Conservation (phyloP, 2,888 invertebrate species). For the Ormyrus pomaceus region DNA sequence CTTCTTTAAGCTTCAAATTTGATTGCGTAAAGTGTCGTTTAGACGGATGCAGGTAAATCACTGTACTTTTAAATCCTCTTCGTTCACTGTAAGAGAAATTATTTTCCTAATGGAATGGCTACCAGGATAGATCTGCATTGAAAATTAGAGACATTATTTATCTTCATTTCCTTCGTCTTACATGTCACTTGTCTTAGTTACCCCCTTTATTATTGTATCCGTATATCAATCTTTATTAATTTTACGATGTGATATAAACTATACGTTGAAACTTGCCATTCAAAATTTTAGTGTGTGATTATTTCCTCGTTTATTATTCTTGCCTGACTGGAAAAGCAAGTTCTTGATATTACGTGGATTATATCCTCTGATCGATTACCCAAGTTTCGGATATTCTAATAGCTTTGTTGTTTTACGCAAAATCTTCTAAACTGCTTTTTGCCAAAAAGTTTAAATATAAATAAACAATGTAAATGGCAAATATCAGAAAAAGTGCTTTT, state of each 20-base stretch:
- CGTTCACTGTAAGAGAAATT: too few species aligned
- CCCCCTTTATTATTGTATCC: constrained; percentile 65
- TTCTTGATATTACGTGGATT: neutral
- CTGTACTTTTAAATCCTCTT: too few species aligned
- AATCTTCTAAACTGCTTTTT: too few species aligned
- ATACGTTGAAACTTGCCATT: constrained; percentile 51
- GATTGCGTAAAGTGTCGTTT: too few species aligned
- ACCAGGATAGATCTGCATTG: neutral
- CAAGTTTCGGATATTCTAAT: neutral
- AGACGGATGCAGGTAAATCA: too few species aligned
- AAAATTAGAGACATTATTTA: constrained; percentile 58
- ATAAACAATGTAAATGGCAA: too few species aligned
- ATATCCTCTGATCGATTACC: constrained; percentile 2
- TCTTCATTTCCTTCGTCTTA: constrained; percentile 67
- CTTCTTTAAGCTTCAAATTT: too few species aligned
- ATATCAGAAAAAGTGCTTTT: too few species aligned
- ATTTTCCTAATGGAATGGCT: too few species aligned
- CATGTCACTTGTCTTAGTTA: constrained; percentile 44
- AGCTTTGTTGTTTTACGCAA: neutral
- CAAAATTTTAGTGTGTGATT: constrained; percentile 32
- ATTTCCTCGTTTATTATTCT: constrained; percentile 48
- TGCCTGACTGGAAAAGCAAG: constrained; percentile 8
- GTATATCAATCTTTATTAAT: constrained; percentile 71
- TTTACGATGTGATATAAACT: constrained; percentile 56
- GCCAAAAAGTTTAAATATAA: too few species aligned